Percentiles rank a stretch among this genome's conserved stretches.
Evolutionary conservation across 2,888 invertebrate genomes (phyloP).

Genomic region (Cheilosia variabilis): DNA sequence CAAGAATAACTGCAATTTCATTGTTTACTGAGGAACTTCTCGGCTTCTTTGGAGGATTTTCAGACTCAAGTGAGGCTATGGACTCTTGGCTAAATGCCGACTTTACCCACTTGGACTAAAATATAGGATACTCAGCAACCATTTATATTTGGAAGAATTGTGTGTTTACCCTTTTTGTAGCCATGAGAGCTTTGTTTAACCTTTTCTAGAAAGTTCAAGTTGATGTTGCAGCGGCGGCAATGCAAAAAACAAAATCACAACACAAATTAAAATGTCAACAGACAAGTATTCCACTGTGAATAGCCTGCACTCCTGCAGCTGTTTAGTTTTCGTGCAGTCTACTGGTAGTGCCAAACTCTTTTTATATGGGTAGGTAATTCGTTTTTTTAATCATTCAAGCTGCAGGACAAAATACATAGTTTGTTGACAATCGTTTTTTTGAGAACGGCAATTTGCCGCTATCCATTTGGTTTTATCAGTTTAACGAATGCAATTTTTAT

Average conservation of each 20-base stretch:
- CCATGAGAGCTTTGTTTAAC: constrained; percentile 16
- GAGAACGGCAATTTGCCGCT: too few species aligned
- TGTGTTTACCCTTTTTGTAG: constrained; percentile 49
- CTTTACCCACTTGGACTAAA: constrained; percentile 79
- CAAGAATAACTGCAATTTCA: not conserved
- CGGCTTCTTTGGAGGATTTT: constrained; percentile 48
- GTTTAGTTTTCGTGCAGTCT: not conserved
- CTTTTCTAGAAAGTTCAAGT: too few species aligned
- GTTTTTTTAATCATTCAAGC: too few species aligned
- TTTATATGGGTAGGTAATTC: too few species aligned
- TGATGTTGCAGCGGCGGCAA: too few species aligned
- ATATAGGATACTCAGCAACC: not conserved
- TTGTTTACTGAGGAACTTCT: constrained; percentile 35
- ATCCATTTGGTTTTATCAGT: too few species aligned
- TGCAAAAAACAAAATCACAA: too few species aligned
- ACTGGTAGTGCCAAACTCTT: not conserved
- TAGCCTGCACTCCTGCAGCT: not conserved
- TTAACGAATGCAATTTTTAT: too few species aligned
- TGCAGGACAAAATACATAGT: not conserved
- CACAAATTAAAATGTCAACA: not conserved
- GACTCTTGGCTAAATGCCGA: constrained; percentile 78
- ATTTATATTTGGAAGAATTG: not conserved
- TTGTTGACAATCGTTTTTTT: too few species aligned
- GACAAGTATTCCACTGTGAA: too few species aligned
- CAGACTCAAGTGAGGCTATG: not conserved